Evolutionary conservation across 2,113 vertebrate genomes (phyloP).

Genomic region (Neopipo cinnamomea): DNA sequence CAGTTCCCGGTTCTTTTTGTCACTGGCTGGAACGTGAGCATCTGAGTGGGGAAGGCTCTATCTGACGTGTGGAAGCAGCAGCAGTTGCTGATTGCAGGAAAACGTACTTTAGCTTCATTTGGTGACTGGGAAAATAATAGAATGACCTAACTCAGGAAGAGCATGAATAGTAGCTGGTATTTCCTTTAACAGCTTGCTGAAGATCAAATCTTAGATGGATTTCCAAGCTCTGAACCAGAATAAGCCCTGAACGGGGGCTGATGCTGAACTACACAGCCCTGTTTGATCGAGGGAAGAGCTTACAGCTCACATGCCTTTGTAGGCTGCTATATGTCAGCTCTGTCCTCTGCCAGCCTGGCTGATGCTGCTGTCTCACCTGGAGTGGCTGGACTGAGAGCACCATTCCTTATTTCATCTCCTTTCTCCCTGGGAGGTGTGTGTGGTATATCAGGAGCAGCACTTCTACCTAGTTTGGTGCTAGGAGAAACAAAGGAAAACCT

Average conservation of each 20-base stretch:
- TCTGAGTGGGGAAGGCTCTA: neutral
- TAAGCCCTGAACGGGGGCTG: neutral
- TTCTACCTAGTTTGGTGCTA: neutral
- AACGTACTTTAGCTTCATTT: neutral
- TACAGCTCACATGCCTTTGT: neutral
- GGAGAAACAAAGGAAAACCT: neutral
- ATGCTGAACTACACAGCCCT: neutral
- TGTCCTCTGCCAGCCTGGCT: neutral
- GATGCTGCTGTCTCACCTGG: neutral
- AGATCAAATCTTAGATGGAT: constrained; percentile 3
- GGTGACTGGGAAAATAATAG: constrained; percentile 23
- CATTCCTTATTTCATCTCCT: neutral
- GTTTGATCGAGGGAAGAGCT: neutral
- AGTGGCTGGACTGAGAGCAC: neutral
- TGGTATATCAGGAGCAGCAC: neutral
- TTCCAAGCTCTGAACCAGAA: neutral
- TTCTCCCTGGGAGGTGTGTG: neutral
- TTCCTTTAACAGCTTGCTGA: constrained; percentile 19
- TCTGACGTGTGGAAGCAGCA: neutral
- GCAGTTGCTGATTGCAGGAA: neutral
- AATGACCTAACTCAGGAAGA: constrained; percentile 53
- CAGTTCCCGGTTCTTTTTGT: neutral
- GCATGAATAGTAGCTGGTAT: neutral
- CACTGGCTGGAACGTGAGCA: neutral
- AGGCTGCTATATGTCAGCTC: neutral